A percentile compares a stretch with the other conserved stretches of the same genome.
Evolutionary conservation across 2,797 vertebrate genomes (phyloP).

Genomic region (Yasuhikotakia modesta): DNA sequence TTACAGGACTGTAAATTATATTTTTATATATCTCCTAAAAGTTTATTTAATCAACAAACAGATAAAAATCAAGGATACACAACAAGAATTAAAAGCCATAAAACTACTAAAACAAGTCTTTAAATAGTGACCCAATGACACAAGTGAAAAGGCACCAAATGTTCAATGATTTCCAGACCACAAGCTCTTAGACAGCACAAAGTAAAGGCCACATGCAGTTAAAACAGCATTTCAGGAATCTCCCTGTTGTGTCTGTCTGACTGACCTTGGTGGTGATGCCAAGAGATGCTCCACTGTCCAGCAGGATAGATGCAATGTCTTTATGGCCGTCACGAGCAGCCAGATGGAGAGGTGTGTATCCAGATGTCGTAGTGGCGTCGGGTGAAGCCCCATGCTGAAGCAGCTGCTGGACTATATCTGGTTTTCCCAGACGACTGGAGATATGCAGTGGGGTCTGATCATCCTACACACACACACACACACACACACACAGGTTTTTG

Average conservation of each 20-base stretch:
- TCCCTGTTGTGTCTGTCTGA: background rate
- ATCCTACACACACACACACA: slow-evolving; percentile 75
- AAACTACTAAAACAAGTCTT: background rate
- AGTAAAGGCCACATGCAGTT: background rate
- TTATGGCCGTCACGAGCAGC: slow-evolving; percentile 91
- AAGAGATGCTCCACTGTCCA: slow-evolving; percentile 90
- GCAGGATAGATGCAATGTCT: slow-evolving; percentile 86
- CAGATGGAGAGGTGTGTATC: slow-evolving; percentile 93
- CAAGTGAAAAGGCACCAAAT: background rate
- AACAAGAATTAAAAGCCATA: background rate
- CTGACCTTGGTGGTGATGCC: slow-evolving; percentile 91
- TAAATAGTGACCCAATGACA: too few species aligned
- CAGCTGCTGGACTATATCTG: slow-evolving; percentile 92
- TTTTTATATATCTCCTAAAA: too few species aligned
- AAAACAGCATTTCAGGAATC: background rate
- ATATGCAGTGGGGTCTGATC: slow-evolving; percentile 97
- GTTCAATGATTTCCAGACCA: background rate
- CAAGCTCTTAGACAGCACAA: background rate
- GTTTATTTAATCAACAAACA: too few species aligned
- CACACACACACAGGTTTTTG: background rate
- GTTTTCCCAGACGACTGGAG: slow-evolving; percentile 91
- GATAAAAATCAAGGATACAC: background rate
- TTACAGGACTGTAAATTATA: too few species aligned
- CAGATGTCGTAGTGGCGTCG: slow-evolving; percentile 90
- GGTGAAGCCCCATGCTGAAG: slow-evolving; percentile 86